Evolutionary conservation across 2,888 invertebrate genomes (phyloP).

Genomic region (Pyrgus malvae): DNA sequence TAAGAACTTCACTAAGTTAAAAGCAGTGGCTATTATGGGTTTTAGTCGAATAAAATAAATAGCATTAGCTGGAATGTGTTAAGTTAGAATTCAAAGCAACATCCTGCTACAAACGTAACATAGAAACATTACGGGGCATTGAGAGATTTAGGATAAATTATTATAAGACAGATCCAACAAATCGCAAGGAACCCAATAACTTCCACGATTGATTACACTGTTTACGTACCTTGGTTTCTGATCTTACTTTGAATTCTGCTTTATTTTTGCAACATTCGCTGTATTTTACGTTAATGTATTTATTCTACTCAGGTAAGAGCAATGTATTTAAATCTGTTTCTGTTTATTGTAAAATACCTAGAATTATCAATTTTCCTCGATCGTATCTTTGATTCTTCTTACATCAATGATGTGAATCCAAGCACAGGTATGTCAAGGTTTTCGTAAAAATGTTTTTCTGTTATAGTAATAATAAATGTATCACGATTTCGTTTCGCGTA

Average conservation of each 20-base stretch:
- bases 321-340: neutral
- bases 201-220: constrained; percentile 20
- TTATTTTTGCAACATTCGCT: constrained; percentile 2
- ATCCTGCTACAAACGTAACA: neutral
- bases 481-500: no score
- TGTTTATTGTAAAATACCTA: neutral
- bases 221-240: constrained; percentile 15
- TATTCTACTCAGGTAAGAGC: constrained; percentile 12
- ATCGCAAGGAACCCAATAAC: constrained; percentile 21
- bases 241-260: constrained; percentile 7
- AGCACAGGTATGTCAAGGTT: no score
- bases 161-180: constrained; percentile 13
- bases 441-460: no score
- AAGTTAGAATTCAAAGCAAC: neutral
- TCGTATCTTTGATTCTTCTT: neutral
- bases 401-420: no score
- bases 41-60: no score
- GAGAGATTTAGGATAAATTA: constrained; percentile 14
- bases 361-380: neutral
- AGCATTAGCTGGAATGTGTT: no score
- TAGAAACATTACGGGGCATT: neutral
- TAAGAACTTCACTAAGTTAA: no score
- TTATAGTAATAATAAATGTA: no score
- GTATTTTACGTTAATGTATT: neutral
- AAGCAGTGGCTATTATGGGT: no score